Conservation (phyloP, 1,140 invertebrate species). For the Drosophila lacertosa region DNA sequence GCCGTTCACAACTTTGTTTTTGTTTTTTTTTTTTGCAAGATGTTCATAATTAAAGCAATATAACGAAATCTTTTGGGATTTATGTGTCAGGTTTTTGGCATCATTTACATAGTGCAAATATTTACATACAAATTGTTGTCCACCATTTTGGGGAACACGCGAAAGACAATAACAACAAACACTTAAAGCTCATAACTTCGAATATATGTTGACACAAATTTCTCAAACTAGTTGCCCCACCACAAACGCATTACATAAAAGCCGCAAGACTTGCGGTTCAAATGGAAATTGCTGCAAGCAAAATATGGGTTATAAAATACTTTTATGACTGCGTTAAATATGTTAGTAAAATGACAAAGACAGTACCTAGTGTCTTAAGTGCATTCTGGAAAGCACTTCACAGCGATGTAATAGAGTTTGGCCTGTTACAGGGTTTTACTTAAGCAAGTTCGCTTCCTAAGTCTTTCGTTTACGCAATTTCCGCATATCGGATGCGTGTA, state of each 20-base stretch:
- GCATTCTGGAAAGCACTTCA: constrained; percentile 61
- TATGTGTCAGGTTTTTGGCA: constrained; percentile 29
- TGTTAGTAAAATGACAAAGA: neutral
- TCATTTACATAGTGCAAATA: constrained; percentile 52
- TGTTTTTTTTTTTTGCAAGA: constrained; percentile 33
- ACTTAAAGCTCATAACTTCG: constrained; percentile 3
- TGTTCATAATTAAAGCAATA: constrained; percentile 18
- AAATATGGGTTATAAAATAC: constrained; percentile 43
- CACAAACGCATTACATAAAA: constrained; percentile 43
- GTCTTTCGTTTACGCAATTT: constrained; percentile 78
- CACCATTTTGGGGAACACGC: neutral
- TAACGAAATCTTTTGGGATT: constrained; percentile 24
- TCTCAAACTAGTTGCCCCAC: constrained; percentile 22
- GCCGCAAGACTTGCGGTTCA: constrained; percentile 16
- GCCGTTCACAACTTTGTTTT: too few relatives aligned
- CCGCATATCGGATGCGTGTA: constrained; percentile 30
- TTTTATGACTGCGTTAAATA: constrained; percentile 46
- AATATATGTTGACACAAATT: constrained; percentile 24
- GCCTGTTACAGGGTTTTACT: neutral
- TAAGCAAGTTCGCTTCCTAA: constrained; percentile 68
- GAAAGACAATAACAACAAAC: constrained; percentile 5
- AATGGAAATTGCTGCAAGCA: constrained; percentile 64
- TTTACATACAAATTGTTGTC: constrained; percentile 62
- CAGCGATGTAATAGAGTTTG: constrained; percentile 3
- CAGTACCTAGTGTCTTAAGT: constrained; percentile 22